These are phyloP conservation scores for Alitta virens DNA, from an alignment of 2,888 invertebrate species.

Conservation along the genomic window DNA sequence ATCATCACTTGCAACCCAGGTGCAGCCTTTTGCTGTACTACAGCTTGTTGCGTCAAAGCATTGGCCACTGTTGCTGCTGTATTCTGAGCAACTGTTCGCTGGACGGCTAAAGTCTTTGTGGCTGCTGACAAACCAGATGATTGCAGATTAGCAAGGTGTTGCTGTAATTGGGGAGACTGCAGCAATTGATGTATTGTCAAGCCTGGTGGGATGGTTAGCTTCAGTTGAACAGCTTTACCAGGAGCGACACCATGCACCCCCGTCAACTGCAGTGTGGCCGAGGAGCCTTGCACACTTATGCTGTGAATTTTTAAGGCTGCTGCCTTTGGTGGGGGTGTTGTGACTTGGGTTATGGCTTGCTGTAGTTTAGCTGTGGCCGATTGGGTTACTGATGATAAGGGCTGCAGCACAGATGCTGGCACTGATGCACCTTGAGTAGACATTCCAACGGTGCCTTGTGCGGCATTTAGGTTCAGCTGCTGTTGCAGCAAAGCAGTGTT, in stretches of 20 bases:
- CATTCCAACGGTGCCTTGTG: background rate
- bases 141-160: slow-evolving; percentile 11
- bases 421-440: background rate
- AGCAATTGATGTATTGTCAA: slow-evolving; percentile 11
- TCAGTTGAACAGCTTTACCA: slow-evolving; percentile 6
- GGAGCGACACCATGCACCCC: slow-evolving; percentile 4
- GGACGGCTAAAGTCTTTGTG: too few relatives aligned
- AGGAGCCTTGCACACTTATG: background rate
- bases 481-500: background rate
- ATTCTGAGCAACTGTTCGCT: too few relatives aligned
- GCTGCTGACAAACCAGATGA: background rate
- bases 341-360: background rate
- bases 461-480: background rate
- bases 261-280: slow-evolving; percentile 6
- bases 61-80: too few relatives aligned
- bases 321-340: background rate
- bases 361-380: background rate
- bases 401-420: too few relatives aligned
- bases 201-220: slow-evolving; percentile 5
- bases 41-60: too few relatives aligned
- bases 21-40: too few relatives aligned
- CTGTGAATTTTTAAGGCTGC: background rate
- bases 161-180: slow-evolving; percentile 12
- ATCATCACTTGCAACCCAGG: too few relatives aligned
- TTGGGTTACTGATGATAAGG: too few relatives aligned